phyloP scores from a whole-genome alignment of 2,797 vertebrate genomes.

The Triplophysa bombifrons region DNA sequence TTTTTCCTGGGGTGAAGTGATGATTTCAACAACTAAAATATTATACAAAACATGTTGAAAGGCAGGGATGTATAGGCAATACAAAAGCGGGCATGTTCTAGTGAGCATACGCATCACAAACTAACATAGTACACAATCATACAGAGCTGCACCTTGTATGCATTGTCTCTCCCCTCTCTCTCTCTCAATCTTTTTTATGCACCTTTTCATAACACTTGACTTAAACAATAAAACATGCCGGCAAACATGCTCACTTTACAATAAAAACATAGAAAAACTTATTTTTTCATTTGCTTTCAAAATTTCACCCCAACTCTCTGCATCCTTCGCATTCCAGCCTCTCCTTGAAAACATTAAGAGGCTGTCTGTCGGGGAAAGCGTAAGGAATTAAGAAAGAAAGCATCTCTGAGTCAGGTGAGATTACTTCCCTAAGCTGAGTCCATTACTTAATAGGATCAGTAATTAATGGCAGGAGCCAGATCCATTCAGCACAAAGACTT shows the following conservation, averaged over 20 bases:
- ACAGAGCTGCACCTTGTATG: not conserved
- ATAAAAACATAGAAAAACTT: slow-evolving; percentile 28
- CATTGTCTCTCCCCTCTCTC: slow-evolving; percentile 5
- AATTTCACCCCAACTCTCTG: slow-evolving; percentile 28
- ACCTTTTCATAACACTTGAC: slow-evolving; percentile 38
- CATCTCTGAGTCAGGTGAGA: slow-evolving; percentile 43
- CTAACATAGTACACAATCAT: not conserved
- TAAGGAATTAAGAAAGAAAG: slow-evolving; percentile 40
- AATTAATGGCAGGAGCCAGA: slow-evolving; percentile 39
- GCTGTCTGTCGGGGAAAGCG: slow-evolving; percentile 22
- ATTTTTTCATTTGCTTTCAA: slow-evolving; percentile 17
- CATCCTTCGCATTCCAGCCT: slow-evolving; percentile 37
- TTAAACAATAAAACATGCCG: slow-evolving; percentile 29
- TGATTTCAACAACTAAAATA: not conserved
- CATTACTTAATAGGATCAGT: slow-evolving; percentile 47
- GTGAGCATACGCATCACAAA: not conserved
- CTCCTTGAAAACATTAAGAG: slow-evolving; percentile 35
- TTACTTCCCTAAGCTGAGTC: slow-evolving; percentile 43
- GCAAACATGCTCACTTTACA: slow-evolving; percentile 24
- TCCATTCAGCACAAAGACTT: slow-evolving; percentile 22
- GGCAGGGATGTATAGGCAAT: slow-evolving; percentile 17
- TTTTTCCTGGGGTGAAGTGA: not conserved
- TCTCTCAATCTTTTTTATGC: slow-evolving; percentile 14
- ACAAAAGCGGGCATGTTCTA: slow-evolving; percentile 6
- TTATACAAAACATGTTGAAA: not conserved